Evolutionary conservation across 1,140 invertebrate species (phyloP).

Genomic region (Drosophila ironensis): DNA sequence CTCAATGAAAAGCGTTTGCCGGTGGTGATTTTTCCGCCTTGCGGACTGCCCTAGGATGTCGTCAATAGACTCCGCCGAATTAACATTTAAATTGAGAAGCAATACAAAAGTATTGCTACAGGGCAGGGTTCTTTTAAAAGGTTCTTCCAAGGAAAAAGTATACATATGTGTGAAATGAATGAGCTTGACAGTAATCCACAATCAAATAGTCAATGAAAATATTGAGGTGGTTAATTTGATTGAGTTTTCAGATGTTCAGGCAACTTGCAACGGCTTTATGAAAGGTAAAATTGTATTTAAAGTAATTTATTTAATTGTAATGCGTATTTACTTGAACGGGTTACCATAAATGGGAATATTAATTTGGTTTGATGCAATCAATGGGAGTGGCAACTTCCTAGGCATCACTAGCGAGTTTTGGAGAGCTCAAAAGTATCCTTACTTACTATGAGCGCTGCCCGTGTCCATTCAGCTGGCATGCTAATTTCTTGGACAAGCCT

Average conservation of each 20-base stretch:
- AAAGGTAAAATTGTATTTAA: too few species aligned
- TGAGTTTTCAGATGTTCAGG: neutral
- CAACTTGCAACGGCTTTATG: too few species aligned
- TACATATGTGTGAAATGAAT: too few species aligned
- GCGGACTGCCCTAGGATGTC: conserved; percentile 7
- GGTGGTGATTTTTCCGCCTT: conserved; percentile 18
- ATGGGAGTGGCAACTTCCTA: too few species aligned
- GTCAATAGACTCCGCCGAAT: conserved; percentile 49
- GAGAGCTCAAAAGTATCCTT: conserved; percentile 1
- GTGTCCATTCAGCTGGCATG: conserved; percentile 34
- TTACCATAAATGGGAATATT: too few species aligned
- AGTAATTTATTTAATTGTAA: too few species aligned
- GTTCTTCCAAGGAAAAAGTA: neutral
- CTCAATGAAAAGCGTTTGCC: conserved; percentile 29
- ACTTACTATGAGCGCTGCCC: conserved; percentile 1
- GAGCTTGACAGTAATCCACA: too few species aligned
- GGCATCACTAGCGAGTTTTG: neutral
- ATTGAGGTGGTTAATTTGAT: neutral
- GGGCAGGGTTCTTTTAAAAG: neutral
- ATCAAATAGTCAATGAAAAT: too few species aligned
- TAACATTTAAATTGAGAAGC: neutral
- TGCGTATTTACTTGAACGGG: too few species aligned
- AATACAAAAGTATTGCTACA: neutral
- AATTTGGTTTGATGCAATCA: too few species aligned
- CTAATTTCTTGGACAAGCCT: conserved; percentile 75